These are phyloP conservation scores for Petrocephalus microphthalmus DNA, from an alignment of 2,113 vertebrate species.

Conservation along the genomic window DNA sequence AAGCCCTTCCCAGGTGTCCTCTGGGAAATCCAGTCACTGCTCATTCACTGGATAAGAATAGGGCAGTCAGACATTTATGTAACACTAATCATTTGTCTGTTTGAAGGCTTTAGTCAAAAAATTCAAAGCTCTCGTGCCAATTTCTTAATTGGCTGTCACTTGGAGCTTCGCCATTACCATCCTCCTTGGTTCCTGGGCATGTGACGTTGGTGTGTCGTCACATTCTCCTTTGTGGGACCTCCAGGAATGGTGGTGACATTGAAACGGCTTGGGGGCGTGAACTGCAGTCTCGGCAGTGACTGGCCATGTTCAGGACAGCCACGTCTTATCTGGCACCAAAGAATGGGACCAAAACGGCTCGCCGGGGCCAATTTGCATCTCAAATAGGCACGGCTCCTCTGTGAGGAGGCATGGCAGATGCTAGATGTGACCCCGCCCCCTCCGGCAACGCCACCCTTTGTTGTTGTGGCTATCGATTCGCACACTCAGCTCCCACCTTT, in stretches of 20 bases:
- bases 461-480: slow-evolving; percentile 35
- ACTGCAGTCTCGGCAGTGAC: neutral
- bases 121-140: neutral
- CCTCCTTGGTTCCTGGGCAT: neutral
- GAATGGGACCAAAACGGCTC: slow-evolving; percentile 34
- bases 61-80: neutral
- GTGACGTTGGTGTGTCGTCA: neutral
- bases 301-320: neutral
- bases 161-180: neutral
- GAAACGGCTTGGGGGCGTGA: neutral
- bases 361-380: slow-evolving; percentile 47
- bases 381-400: slow-evolving; percentile 37
- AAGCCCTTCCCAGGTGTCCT: neutral
- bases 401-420: slow-evolving; percentile 31
- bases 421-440: slow-evolving; percentile 23
- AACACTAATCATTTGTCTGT: neutral
- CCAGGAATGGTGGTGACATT: neutral
- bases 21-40: neutral
- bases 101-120: neutral
- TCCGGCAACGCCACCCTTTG: slow-evolving; percentile 1
- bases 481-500: slow-evolving; percentile 7
- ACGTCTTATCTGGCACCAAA: slow-evolving; percentile 7
- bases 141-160: neutral
- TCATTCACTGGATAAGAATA: slow-evolving; percentile 16
- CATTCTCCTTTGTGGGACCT: neutral